Conservation (phyloP, 92 coral and sea anemone genomes). For the Epizoanthus fatuus region DNA sequence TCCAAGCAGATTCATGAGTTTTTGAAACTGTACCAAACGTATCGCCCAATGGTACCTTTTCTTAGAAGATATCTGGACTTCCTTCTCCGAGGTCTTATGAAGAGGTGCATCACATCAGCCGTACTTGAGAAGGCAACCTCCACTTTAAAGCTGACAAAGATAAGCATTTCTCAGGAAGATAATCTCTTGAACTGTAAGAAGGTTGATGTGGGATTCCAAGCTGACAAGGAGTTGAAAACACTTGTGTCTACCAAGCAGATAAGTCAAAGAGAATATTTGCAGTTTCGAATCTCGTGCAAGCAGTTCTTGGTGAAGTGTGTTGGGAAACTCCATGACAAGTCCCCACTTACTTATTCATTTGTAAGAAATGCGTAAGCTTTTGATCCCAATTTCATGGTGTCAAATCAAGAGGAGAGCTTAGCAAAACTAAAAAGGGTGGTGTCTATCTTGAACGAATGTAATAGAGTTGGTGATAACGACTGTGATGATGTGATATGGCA, state of each 20-base stretch:
- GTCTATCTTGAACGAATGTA: slow-evolving; percentile 29
- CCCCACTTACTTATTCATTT: slow-evolving; percentile 26
- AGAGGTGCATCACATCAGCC: slow-evolving; percentile 33
- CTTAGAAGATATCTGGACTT: slow-evolving; percentile 31
- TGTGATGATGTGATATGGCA: slow-evolving; percentile 38
- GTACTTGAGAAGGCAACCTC: slow-evolving; percentile 41
- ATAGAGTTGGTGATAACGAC: slow-evolving; percentile 33
- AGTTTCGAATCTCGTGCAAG: slow-evolving; percentile 30
- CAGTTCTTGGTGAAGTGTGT: slow-evolving; percentile 37
- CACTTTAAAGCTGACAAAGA: slow-evolving; percentile 37
- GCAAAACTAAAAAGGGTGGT: slow-evolving; percentile 27
- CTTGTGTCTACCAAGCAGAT: slow-evolving; percentile 32
- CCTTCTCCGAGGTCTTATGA: slow-evolving; percentile 36
- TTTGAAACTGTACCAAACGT: slow-evolving; percentile 35
- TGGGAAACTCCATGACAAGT: slow-evolving; percentile 22
- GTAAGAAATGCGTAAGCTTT: slow-evolving; percentile 25
- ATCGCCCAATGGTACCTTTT: slow-evolving; percentile 42
- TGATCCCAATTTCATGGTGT: slow-evolving; percentile 38
- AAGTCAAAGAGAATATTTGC: slow-evolving; percentile 38
- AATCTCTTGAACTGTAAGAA: slow-evolving; percentile 26
- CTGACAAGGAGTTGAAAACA: slow-evolving; percentile 41
- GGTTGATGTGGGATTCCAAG: slow-evolving; percentile 40
- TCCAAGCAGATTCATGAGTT: slow-evolving; percentile 36
- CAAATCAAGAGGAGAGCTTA: slow-evolving; percentile 36
- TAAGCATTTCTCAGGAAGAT: slow-evolving; percentile 25